Base-by-base conservation (phyloP, 2,888 invertebrate genomes). In the Beris chalybata region DNA sequence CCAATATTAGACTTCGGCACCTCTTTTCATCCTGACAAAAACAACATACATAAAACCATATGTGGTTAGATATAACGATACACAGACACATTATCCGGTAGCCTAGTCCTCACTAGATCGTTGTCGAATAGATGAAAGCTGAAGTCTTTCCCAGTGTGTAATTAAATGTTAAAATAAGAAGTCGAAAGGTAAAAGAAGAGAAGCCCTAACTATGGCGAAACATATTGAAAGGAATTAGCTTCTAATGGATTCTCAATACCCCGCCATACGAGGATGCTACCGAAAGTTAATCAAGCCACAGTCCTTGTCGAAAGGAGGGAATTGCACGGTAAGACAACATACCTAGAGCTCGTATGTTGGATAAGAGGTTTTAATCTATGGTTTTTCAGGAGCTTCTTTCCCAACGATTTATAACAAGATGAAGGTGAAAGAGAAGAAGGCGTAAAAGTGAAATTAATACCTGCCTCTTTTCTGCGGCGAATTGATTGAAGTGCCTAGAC, bases 181-280 rank as follows among this genome's bases (percentile, higher is more conserved):
- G 50, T 13, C 48, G 48, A 13, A 48, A n/a, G 48, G n/a, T 13
- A 13, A 48, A 13, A 48, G 48, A 15, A 48, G 48, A 48, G 48
- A n/a, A 50, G 50, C 29, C 50, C n/a, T 4, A 50, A 29, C 29
- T 29, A 29, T 15, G 15, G 9, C 15, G 6, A n/a, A 29, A 50
- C 15, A 50, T 50, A 50, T 50, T 50, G 50, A 29, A 50, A 15
- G 15, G 50, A 50, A 50, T 50, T 50, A 50, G 50, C 50, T 50
- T 50, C 29, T 50, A 50, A 50, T 50, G 50, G 29, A 50, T 50
- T 50, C 29, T 50, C 50, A 50, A 50, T 50, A 29, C 50, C 47
- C 22, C 48, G 6, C 48, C 48, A 48, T 13, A 12, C 5, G 50
- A 50, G 50, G 50, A 50, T 50, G 50, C 15, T 38, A 38, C 38